phyloP scores from a whole-genome alignment of 2,113 vertebrate species.

The Haplochromis burtoni region DNA sequence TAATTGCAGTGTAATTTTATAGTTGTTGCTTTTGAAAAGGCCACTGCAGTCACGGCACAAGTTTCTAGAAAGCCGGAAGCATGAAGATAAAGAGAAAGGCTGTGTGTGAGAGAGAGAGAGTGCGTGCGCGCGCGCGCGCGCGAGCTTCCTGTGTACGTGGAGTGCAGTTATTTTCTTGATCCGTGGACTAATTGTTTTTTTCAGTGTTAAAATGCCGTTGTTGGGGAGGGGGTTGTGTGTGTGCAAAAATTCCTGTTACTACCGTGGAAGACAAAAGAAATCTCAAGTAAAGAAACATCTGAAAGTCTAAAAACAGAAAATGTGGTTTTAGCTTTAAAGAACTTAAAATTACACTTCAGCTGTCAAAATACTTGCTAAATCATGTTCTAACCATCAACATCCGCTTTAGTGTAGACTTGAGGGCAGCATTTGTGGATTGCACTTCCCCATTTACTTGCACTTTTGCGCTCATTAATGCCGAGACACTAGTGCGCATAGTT shows the following conservation, averaged over 20 bases:
- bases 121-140: background rate
- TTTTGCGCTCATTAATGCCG: background rate
- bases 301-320: background rate
- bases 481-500: background rate
- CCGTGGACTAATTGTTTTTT: background rate
- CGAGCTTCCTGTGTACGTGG: background rate
- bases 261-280: background rate
- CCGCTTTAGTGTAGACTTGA: background rate
- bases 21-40: background rate
- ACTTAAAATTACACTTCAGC: background rate
- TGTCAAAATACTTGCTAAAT: background rate
- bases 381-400: background rate
- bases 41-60: background rate
- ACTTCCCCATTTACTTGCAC: background rate
- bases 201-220: background rate
- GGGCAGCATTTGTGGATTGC: background rate
- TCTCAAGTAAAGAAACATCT: background rate
- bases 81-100: background rate
- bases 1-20: background rate
- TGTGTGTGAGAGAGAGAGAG: background rate
- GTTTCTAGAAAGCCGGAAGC: background rate
- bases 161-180: background rate
- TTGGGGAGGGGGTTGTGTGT: background rate
- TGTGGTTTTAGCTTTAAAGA: background rate
- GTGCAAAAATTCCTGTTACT: background rate